A percentile compares a stretch with the other conserved stretches of the same genome.
phyloP scores from a whole-genome alignment of 2,797 vertebrate species.

The Rhinophrynus dorsalis region DNA sequence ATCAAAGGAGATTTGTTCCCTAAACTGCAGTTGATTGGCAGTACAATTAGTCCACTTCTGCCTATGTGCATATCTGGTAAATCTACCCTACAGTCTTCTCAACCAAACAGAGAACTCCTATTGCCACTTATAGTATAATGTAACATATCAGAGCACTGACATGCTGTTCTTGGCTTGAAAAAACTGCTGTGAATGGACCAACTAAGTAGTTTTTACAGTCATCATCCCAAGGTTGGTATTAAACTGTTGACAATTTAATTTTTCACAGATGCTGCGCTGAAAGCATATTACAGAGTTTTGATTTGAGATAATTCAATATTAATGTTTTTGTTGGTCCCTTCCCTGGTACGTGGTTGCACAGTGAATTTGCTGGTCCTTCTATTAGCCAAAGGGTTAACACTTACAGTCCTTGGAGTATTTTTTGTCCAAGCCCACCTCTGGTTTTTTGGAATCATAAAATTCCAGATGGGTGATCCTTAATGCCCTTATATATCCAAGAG shows the following conservation, averaged over 20 bases:
- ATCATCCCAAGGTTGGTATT: background rate
- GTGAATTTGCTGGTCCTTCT: background rate
- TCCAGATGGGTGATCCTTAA: constrained; percentile 49
- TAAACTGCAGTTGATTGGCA: too few relatives aligned
- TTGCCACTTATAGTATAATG: background rate
- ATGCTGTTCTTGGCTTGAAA: constrained; percentile 31
- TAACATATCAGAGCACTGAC: constrained; percentile 27
- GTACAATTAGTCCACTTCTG: too few relatives aligned
- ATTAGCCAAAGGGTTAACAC: background rate
- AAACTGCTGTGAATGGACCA: background rate
- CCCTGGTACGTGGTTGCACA: background rate
- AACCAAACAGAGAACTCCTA: too few relatives aligned
- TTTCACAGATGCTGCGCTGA: constrained; percentile 29
- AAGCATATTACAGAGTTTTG: constrained; percentile 2
- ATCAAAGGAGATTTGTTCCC: too few relatives aligned
- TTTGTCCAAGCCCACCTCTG: constrained; percentile 39
- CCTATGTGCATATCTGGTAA: too few relatives aligned
- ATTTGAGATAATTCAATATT: constrained; percentile 7
- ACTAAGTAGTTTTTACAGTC: background rate
- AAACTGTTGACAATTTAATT: constrained; percentile 38
- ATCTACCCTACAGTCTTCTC: too few relatives aligned
- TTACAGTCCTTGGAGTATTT: constrained; percentile 28
- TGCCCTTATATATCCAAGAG: constrained; percentile 47
- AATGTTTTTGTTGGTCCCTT: constrained; percentile 4
- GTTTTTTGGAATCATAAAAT: constrained; percentile 54